A percentile compares a stretch with the other conserved stretches of the same genome.
These are phyloP conservation scores for Brotogeris chrysoptera DNA, from an alignment of 2,797 vertebrate species.

Conservation along the genomic window DNA sequence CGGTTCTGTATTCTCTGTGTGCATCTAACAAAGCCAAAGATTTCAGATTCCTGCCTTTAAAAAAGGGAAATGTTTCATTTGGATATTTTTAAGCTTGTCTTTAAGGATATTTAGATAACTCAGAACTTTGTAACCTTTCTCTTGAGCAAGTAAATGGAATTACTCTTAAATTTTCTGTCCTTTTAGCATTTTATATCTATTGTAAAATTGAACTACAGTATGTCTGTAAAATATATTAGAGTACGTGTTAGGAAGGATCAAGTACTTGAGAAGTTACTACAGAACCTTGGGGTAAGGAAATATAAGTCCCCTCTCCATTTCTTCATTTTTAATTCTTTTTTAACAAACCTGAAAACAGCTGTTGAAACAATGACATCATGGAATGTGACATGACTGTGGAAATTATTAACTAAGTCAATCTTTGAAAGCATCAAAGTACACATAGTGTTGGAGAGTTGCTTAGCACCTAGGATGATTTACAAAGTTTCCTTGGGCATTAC, in stretches of 20 bases:
- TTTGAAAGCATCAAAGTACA: conserved; percentile 57
- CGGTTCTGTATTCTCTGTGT: neutral
- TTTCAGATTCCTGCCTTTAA: neutral
- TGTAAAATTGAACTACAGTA: neutral
- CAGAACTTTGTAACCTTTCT: neutral
- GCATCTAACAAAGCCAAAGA: neutral
- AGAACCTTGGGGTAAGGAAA: conserved; percentile 23
- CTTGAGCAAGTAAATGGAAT: neutral
- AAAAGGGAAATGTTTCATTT: neutral
- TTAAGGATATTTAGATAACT: neutral
- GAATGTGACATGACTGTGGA: conserved; percentile 61
- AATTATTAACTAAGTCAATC: conserved; percentile 69
- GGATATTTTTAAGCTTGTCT: neutral
- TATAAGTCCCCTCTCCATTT: neutral
- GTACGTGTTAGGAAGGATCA: conserved; percentile 47
- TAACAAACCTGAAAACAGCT: conserved; percentile 73
- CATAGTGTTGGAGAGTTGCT: neutral
- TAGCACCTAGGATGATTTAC: conserved; percentile 29
- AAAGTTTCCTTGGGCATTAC: neutral
- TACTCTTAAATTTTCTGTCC: neutral
- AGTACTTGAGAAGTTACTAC: conserved; percentile 35
- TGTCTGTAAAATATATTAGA: conserved; percentile 15
- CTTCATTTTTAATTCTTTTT: neutral
- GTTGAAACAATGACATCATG: conserved; percentile 78
- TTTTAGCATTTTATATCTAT: neutral